Percentiles rank a stretch among this genome's conserved stretches.
Evolutionary conservation across 2,113 vertebrate species (phyloP).

Genomic region (Carassius auratus): DNA sequence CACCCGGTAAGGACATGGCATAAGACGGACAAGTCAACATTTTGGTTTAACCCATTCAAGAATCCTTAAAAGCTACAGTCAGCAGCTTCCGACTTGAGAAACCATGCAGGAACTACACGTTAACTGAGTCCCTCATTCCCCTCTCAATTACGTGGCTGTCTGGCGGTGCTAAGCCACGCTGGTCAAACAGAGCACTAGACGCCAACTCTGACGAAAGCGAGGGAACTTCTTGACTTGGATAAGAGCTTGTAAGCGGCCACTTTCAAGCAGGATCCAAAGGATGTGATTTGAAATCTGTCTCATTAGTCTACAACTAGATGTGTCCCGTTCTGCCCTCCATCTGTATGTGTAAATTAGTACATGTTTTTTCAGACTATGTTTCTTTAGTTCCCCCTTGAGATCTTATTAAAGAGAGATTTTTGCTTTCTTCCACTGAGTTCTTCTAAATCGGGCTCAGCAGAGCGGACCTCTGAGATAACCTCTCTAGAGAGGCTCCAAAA

Average conservation of each 20-base stretch:
- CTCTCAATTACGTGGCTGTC: not conserved
- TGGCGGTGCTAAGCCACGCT: not conserved
- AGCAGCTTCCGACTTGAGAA: not conserved
- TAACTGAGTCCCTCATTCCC: not conserved
- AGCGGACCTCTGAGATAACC: slow-evolving; percentile 19
- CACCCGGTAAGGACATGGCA: not conserved
- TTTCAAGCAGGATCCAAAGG: slow-evolving; percentile 26
- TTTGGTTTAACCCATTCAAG: not conserved
- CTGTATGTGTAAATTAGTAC: slow-evolving; percentile 28
- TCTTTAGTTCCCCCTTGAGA: slow-evolving; percentile 64
- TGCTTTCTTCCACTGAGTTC: slow-evolving; percentile 59
- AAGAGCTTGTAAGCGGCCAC: not conserved
- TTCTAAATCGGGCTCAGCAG: slow-evolving; percentile 38
- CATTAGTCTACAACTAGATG: slow-evolving; percentile 16
- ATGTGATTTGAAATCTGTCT: slow-evolving; percentile 14
- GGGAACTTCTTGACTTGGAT: not conserved
- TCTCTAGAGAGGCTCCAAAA: slow-evolving; percentile 17
- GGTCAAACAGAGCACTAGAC: slow-evolving; percentile 3
- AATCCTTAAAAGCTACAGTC: slow-evolving; percentile 13
- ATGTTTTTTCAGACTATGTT: slow-evolving; percentile 50
- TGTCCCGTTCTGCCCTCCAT: not conserved
- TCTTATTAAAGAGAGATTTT: slow-evolving; percentile 72
- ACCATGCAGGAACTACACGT: not conserved
- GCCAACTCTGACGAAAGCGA: not conserved
- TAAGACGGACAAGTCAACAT: not conserved